phyloP scores from a whole-genome alignment of 2,113 vertebrate species.

The Brevimyrus niger region DNA sequence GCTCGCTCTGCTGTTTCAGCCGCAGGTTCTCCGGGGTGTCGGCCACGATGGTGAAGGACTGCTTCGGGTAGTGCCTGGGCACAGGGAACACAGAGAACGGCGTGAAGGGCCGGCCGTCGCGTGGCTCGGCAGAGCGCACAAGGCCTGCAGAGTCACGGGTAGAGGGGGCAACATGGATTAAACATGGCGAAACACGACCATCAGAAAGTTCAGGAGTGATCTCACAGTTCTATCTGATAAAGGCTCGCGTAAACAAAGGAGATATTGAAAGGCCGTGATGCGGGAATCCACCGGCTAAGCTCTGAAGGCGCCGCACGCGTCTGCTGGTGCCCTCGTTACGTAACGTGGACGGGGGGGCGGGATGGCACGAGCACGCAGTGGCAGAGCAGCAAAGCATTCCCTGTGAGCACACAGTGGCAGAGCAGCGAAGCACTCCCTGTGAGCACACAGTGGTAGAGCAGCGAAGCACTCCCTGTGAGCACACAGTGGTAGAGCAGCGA shows the following conservation, averaged over 20 bases:
- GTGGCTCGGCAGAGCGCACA: not conserved
- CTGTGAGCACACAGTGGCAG: not conserved
- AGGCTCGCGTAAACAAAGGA: not conserved
- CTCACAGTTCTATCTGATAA: conserved; percentile 1
- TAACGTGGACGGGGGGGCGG: not conserved
- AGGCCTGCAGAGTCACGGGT: not conserved
- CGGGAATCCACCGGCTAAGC: not conserved
- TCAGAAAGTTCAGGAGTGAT: not conserved
- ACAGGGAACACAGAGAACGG: not conserved
- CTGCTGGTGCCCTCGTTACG: not conserved
- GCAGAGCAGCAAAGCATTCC: not conserved
- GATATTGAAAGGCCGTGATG: not conserved
- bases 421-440: not conserved
- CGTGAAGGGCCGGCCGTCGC: not conserved
- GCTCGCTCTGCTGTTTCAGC: conserved; percentile 87
- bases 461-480: not conserved
- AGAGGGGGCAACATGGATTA: not conserved
- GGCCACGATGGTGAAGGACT: conserved; percentile 86
- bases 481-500: not conserved
- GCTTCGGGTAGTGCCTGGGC: conserved; percentile 88
- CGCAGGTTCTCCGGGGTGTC: conserved; percentile 92
- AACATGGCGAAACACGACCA: not conserved
- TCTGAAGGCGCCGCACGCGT: not conserved
- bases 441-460: not conserved
- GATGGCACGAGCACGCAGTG: not conserved